phyloP scores from a whole-genome alignment of 2,888 invertebrate genomes.

The Cheilosia impressa region DNA sequence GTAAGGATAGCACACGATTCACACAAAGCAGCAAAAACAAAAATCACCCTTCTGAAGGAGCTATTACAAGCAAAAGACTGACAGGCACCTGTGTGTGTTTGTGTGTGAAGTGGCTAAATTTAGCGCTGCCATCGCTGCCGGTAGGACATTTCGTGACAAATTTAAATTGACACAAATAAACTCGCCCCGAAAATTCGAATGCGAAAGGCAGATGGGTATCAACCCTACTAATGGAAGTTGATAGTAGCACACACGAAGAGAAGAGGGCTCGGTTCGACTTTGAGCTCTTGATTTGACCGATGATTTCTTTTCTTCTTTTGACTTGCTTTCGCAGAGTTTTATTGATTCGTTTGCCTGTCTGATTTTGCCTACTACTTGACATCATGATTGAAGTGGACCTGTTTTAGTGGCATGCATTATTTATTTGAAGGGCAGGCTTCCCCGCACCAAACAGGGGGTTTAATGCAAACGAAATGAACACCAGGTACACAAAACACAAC shows the following conservation, averaged over 20 bases:
- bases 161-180: constrained; percentile 58
- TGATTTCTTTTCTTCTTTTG: too few relatives aligned
- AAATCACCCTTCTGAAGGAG: background rate
- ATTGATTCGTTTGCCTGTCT: too few relatives aligned
- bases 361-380: too few relatives aligned
- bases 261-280: background rate
- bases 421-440: too few relatives aligned
- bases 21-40: background rate
- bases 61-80: constrained; percentile 12
- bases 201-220: background rate
- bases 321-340: too few relatives aligned
- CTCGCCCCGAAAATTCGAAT: constrained; percentile 14
- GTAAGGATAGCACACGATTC: constrained; percentile 22
- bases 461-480: too few relatives aligned
- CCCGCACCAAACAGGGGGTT: too few relatives aligned
- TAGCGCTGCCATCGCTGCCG: constrained; percentile 35
- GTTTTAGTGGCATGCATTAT: too few relatives aligned
- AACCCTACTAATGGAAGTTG: constrained; percentile 23
- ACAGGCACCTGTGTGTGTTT: background rate
- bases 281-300: background rate
- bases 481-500: too few relatives aligned
- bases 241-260: constrained; percentile 16
- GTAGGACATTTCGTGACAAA: constrained; percentile 61
- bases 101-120: constrained; percentile 47
- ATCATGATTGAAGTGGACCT: too few relatives aligned